phyloP scores from a whole-genome alignment of 2,888 invertebrate genomes.

The Macrostomum cliftonense region DNA sequence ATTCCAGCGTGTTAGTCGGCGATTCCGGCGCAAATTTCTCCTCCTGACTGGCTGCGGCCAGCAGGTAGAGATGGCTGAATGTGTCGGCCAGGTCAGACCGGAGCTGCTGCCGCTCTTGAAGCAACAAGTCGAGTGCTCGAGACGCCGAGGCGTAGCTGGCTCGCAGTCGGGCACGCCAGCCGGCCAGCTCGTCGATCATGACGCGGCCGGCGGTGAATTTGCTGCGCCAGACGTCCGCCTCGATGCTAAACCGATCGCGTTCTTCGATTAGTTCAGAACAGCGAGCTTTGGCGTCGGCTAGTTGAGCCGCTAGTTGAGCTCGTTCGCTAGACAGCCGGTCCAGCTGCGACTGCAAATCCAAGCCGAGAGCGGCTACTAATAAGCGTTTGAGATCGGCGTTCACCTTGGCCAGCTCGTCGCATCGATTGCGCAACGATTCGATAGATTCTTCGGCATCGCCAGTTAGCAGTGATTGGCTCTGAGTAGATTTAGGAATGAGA shows the following conservation, averaged over 20 bases:
- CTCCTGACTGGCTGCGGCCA: too few species aligned
- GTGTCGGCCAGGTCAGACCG: conserved; percentile 48
- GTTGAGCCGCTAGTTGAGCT: too few species aligned
- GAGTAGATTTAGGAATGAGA: too few species aligned
- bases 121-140: conserved; percentile 49
- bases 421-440: not conserved
- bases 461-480: too few species aligned
- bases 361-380: conserved; percentile 78
- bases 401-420: conserved; percentile 43
- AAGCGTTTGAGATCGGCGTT: conserved; percentile 77
- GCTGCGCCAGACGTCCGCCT: conserved; percentile 86
- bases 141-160: conserved; percentile 53
- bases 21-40: too few species aligned
- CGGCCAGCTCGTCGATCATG: conserved; percentile 74
- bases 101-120: conserved; percentile 51
- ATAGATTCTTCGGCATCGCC: not conserved
- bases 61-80: conserved; percentile 35
- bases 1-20: too few species aligned
- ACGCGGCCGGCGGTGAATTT: conserved; percentile 82
- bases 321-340: conserved; percentile 58
- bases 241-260: conserved; percentile 73
- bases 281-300: too few species aligned
- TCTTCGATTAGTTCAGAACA: conserved; percentile 54
- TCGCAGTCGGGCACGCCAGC: conserved; percentile 60
- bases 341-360: conserved; percentile 70